These are phyloP conservation scores for Siphonodentalium dalli DNA, from an alignment of 2,888 invertebrate genomes.

Conservation along the genomic window DNA sequence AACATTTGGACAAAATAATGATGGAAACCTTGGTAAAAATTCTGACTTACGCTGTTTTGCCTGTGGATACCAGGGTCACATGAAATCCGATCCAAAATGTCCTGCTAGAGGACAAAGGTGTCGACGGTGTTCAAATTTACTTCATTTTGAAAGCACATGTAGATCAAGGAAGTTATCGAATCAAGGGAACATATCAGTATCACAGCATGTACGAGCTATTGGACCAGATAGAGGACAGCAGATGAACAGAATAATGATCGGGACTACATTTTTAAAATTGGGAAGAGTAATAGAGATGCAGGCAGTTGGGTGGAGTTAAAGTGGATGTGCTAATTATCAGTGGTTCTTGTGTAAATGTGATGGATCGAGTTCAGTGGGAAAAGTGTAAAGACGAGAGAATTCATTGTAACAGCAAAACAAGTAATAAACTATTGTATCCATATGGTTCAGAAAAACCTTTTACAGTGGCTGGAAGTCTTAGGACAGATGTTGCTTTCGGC, in stretches of 20 bases:
- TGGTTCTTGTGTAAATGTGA: constrained; percentile 16
- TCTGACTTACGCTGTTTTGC: too few species aligned
- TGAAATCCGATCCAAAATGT: constrained; percentile 9
- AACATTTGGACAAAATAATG: too few species aligned
- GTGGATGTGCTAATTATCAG: constrained; percentile 16
- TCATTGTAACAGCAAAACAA: constrained; percentile 3
- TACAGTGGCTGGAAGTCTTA: constrained; percentile 11
- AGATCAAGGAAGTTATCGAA: too few species aligned
- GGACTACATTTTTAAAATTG: background rate
- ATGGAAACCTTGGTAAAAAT: too few species aligned
- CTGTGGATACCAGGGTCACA: constrained; percentile 12
- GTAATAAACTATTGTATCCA: constrained; percentile 13
- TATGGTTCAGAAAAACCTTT: constrained; percentile 17
- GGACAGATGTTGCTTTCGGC: background rate
- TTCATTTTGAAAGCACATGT: constrained; percentile 17
- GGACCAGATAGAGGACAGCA: too few species aligned
- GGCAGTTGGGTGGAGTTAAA: constrained; percentile 2
- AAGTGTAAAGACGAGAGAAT: constrained; percentile 9
- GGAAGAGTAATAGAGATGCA: background rate
- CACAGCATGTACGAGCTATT: too few species aligned
- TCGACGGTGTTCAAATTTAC: constrained; percentile 6
- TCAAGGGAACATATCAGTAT: too few species aligned
- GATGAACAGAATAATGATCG: too few species aligned
- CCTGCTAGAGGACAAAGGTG: constrained; percentile 17
- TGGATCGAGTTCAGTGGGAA: constrained; percentile 18